These are phyloP conservation scores for Sebastes nivosus DNA, from an alignment of 2,797 vertebrate species.

Conservation along the genomic window DNA sequence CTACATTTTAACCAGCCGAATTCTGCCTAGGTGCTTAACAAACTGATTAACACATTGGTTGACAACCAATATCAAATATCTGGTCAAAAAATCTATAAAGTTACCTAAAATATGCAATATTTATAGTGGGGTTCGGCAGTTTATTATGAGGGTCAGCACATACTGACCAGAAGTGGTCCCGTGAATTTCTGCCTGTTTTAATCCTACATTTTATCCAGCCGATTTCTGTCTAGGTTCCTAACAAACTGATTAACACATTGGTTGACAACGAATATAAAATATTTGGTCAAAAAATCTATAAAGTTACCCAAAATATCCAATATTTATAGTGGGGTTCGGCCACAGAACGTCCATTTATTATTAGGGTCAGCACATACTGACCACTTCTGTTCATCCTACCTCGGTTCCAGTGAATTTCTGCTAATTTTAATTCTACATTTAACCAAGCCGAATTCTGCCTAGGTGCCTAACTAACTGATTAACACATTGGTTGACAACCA, in stretches of 20 bases:
- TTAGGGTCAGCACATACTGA: slow-evolving; percentile 67
- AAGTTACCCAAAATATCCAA: slow-evolving; percentile 6
- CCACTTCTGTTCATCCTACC: slow-evolving; percentile 74
- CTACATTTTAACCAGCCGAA: too few relatives aligned
- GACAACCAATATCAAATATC: not conserved
- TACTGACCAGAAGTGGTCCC: slow-evolving; percentile 66
- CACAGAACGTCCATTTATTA: slow-evolving; percentile 17
- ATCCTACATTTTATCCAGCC: slow-evolving; percentile 2
- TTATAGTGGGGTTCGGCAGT: not conserved
- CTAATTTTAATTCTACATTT: slow-evolving; percentile 14
- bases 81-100: slow-evolving; percentile 10
- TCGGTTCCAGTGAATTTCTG: slow-evolving; percentile 28
- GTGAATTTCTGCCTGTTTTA: slow-evolving; percentile 24
- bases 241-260: slow-evolving; percentile 4
- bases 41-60: slow-evolving; percentile 5
- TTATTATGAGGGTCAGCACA: slow-evolving; percentile 57
- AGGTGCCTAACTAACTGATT: not conserved
- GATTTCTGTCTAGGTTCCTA: not conserved
- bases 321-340: not conserved
- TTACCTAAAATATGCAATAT: not conserved
- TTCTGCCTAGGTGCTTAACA: not conserved
- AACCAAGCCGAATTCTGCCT: not conserved
- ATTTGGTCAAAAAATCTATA: not conserved
- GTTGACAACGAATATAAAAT: not conserved
- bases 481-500: not conserved